These are phyloP conservation scores for Phalacrocorax carbo DNA, from an alignment of 2,113 vertebrate species.

Conservation along the genomic window DNA sequence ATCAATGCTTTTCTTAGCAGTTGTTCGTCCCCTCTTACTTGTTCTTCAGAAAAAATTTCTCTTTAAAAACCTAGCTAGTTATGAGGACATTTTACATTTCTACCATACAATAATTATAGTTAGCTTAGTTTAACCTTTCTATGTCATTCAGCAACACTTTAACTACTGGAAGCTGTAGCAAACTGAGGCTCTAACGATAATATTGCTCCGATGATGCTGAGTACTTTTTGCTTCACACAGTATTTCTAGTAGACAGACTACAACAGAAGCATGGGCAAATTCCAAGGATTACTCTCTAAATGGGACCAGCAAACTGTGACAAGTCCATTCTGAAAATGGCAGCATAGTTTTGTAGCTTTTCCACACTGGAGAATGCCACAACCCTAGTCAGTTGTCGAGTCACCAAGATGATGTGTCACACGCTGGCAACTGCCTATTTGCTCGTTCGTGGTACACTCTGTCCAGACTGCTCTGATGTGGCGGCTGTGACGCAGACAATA, in stretches of 20 bases:
- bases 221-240: constrained; percentile 60
- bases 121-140: constrained; percentile 30
- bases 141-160: constrained; percentile 16
- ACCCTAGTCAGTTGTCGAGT: not conserved
- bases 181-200: constrained; percentile 38
- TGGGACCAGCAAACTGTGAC: constrained; percentile 15
- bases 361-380: not conserved
- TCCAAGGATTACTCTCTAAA: constrained; percentile 21
- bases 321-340: constrained; percentile 18
- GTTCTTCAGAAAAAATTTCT: not conserved
- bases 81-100: constrained; percentile 50
- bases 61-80: constrained; percentile 50
- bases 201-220: constrained; percentile 63
- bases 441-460: not conserved
- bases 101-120: constrained; percentile 49
- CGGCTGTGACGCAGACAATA: not conserved
- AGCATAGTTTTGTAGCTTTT: not conserved
- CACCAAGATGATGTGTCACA: not conserved
- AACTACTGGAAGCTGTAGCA: constrained; percentile 17
- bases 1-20: not conserved
- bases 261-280: constrained; percentile 55
- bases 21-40: not conserved
- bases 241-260: constrained; percentile 60
- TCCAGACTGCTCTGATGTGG: not conserved
- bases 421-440: not conserved